A percentile compares a stretch with the other conserved stretches of the same genome.
Conservation (phyloP, 2,797 vertebrate genomes). For the Onychomys arenicola region DNA sequence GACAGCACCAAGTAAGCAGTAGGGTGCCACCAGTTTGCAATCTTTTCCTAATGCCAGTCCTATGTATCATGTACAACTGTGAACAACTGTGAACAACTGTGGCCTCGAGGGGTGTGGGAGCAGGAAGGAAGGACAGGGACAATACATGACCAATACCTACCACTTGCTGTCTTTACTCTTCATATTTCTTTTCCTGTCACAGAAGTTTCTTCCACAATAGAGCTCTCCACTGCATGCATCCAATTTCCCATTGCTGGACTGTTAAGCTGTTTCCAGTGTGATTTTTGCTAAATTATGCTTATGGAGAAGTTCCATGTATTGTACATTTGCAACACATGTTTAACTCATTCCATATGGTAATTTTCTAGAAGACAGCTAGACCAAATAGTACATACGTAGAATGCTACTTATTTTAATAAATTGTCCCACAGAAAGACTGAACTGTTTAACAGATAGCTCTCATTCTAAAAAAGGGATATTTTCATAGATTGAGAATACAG, state of each 20-base stretch:
- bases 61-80: background rate
- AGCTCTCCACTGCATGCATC: background rate
- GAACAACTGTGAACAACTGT: no score
- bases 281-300: background rate
- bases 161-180: background rate
- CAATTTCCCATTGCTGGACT: background rate
- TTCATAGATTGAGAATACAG: background rate
- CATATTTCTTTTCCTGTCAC: background rate
- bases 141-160: background rate
- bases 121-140: background rate
- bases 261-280: background rate
- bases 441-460: no score
- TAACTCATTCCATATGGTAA: background rate
- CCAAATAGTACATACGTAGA: background rate
- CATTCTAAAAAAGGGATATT: no score
- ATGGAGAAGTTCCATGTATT: background rate
- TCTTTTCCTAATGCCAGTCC: background rate
- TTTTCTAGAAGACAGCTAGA: background rate
- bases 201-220: background rate
- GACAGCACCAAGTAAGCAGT: background rate
- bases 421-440: background rate
- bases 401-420: background rate
- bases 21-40: background rate
- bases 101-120: background rate
- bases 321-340: background rate